These are phyloP conservation scores for Drosophila insularis DNA, from an alignment of 1,140 invertebrate genomes.

Conservation along the genomic window DNA sequence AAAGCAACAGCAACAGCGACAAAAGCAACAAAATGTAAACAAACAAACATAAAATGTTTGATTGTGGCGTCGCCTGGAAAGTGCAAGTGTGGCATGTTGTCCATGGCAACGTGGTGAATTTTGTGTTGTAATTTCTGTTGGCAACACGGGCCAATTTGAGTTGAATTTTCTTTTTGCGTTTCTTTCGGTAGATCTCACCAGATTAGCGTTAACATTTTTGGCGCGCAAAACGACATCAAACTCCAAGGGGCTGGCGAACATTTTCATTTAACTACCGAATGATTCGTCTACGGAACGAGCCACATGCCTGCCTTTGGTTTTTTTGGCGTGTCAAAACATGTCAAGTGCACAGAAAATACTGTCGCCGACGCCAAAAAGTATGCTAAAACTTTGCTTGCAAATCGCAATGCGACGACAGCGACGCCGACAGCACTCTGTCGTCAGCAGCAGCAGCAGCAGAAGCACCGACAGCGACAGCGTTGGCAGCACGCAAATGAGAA, in stretches of 20 bases:
- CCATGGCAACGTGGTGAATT: conserved; percentile 68
- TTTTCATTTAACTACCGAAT: conserved; percentile 19
- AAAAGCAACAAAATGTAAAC: conserved; percentile 54
- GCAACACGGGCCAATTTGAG: not conserved
- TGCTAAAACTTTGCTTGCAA: conserved; percentile 68
- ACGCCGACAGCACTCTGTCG: conserved; percentile 16
- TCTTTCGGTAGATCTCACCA: conserved; percentile 45
- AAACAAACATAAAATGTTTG: conserved; percentile 24
- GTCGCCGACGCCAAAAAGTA: conserved; percentile 59
- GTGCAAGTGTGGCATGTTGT: conserved; percentile 60
- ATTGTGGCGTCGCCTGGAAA: conserved; percentile 60
- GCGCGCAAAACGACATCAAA: conserved; percentile 72
- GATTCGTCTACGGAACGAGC: not conserved
- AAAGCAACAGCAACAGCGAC: conserved; percentile 56
- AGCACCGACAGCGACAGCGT: conserved; percentile 18
- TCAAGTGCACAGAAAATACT: conserved; percentile 79
- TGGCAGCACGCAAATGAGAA: conserved; percentile 12
- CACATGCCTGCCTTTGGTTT: not conserved
- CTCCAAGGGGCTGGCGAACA: conserved; percentile 64
- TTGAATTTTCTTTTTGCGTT: conserved; percentile 13
- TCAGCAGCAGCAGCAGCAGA: not conserved
- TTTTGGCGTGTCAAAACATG: conserved; percentile 70
- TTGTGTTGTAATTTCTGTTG: conserved; percentile 3
- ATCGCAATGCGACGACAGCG: conserved; percentile 67
- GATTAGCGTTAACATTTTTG: conserved; percentile 64